These are phyloP conservation scores for Cynoglossus semilaevis DNA, from an alignment of 2,113 vertebrate species.

Conservation along the genomic window DNA sequence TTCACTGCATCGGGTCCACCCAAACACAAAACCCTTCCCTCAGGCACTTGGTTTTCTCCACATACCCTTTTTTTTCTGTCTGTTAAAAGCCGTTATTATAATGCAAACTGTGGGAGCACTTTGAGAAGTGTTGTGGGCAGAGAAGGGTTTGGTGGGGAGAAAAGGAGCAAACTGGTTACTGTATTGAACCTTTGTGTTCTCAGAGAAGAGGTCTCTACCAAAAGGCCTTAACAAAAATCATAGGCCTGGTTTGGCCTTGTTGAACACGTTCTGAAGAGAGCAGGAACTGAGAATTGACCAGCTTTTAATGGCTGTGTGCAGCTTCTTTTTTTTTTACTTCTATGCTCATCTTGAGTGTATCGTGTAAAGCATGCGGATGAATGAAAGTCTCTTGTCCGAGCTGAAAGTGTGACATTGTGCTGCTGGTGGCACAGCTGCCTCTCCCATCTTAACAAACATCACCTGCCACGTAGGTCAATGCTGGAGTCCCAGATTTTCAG, in stretches of 20 bases:
- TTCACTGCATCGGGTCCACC: conserved; percentile 54
- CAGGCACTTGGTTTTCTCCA: conserved; percentile 53
- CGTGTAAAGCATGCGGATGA: conserved; percentile 52
- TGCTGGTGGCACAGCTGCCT: conserved; percentile 59
- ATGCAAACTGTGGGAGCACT: conserved; percentile 70
- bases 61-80: conserved; percentile 64
- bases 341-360: conserved; percentile 60
- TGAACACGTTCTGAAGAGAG: conserved; percentile 60
- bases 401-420: conserved; percentile 59
- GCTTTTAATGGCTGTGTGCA: conserved; percentile 60
- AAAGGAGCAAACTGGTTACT: conserved; percentile 46
- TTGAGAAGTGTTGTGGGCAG: conserved; percentile 34
- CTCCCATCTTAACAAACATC: conserved; percentile 42
- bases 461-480: conserved; percentile 54
- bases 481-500: conserved; percentile 1
- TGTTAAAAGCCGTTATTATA: conserved; percentile 69
- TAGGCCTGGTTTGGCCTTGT: conserved; percentile 49
- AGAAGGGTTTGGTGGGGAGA: conserved; percentile 9
- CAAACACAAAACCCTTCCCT: conserved; percentile 65
- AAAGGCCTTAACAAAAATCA: conserved; percentile 58
- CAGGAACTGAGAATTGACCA: conserved; percentile 50
- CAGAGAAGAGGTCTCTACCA: conserved; percentile 44
- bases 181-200: conserved; percentile 65
- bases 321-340: conserved; percentile 44
- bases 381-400: conserved; percentile 55